A percentile compares a stretch with the other conserved stretches of the same genome.
These are phyloP conservation scores for Sphaeramia orbicularis DNA, from an alignment of 2,797 vertebrate genomes.

Conservation along the genomic window DNA sequence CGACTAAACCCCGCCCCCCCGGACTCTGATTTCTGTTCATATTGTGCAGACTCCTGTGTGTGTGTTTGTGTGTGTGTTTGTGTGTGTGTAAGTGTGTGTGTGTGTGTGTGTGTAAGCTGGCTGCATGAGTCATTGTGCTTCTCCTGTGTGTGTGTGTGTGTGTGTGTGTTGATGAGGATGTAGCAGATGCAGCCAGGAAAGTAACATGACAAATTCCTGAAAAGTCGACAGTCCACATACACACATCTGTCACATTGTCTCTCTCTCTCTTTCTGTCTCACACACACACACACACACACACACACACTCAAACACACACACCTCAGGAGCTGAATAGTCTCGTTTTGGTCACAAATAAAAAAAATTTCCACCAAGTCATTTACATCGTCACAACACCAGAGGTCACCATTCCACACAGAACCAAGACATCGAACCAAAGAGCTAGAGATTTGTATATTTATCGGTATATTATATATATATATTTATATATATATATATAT, in stretches of 20 bases:
- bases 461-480: slow-evolving; percentile 74
- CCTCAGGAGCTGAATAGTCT: slow-evolving; percentile 72
- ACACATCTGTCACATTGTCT: slow-evolving; percentile 29
- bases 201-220: slow-evolving; percentile 46
- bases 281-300: too few relatives aligned
- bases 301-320: slow-evolving; percentile 50
- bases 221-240: slow-evolving; percentile 10
- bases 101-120: slow-evolving; percentile 37
- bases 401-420: slow-evolving; percentile 85
- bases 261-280: too few relatives aligned
- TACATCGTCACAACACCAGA: slow-evolving; percentile 85
- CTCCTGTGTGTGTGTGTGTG: slow-evolving; percentile 37
- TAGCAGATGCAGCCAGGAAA: slow-evolving; percentile 34
- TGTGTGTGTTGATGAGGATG: slow-evolving; percentile 32
- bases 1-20: too few relatives aligned
- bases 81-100: too few relatives aligned
- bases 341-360: slow-evolving; percentile 83
- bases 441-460: slow-evolving; percentile 84
- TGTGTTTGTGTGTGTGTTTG: too few relatives aligned
- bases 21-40: slow-evolving; percentile 11
- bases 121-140: slow-evolving; percentile 70
- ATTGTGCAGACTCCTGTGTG: slow-evolving; percentile 43
- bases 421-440: slow-evolving; percentile 86
- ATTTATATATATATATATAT: slow-evolving; percentile 49
- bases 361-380: slow-evolving; percentile 80